phyloP scores from a whole-genome alignment of 2,888 invertebrate genomes.

The Seladonia tumulorum region DNA sequence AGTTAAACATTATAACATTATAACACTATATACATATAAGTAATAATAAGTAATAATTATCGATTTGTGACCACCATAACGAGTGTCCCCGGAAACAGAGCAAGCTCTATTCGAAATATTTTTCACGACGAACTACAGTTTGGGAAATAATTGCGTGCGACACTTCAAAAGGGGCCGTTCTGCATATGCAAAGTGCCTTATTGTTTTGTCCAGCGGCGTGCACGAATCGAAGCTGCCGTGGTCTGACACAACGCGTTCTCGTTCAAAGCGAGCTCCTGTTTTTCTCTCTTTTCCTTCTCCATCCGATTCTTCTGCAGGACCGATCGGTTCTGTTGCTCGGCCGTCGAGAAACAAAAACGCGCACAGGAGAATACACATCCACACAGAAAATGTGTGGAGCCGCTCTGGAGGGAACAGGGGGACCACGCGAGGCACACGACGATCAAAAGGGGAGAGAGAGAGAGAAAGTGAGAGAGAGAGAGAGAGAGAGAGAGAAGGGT shows the following conservation, averaged over 20 bases:
- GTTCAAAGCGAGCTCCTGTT: background rate
- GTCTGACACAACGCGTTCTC: slow-evolving; percentile 21
- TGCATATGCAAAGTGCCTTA: too few relatives aligned
- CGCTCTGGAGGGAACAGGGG: background rate
- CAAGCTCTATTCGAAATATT: background rate
- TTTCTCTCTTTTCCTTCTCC: background rate
- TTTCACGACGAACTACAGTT: background rate
- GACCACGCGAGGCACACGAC: background rate
- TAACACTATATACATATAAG: too few relatives aligned
- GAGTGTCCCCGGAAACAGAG: background rate
- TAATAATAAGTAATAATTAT: too few relatives aligned
- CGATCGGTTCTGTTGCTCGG: slow-evolving; percentile 46
- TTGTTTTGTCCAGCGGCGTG: background rate
- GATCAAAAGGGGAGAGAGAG: background rate
- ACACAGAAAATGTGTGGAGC: slow-evolving; percentile 41
- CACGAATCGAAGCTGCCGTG: slow-evolving; percentile 27
- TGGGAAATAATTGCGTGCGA: background rate
- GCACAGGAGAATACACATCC: background rate
- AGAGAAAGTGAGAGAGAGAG: background rate
- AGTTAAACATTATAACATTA: background rate
- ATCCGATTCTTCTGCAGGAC: slow-evolving; percentile 27
- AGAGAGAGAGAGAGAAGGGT: slow-evolving; percentile 5
- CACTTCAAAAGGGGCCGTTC: too few relatives aligned
- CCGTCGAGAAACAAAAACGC: slow-evolving; percentile 38
- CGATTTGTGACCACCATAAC: too few relatives aligned